phyloP scores from a whole-genome alignment of 1,140 invertebrate species.

The Ostrea denselamellosa region DNA sequence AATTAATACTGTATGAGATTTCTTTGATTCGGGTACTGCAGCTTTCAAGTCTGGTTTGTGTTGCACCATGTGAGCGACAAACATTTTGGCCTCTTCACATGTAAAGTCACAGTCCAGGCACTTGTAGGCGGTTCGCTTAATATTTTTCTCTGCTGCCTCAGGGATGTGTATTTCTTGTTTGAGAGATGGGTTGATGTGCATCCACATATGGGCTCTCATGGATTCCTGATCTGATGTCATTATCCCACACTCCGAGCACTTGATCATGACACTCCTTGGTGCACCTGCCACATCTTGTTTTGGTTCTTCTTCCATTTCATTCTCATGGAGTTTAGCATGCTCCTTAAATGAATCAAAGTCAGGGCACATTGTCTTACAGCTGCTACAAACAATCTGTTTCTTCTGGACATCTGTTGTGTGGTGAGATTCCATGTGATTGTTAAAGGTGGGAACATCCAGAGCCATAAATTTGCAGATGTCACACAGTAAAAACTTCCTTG shows the following conservation, averaged over 20 bases:
- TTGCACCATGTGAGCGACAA: conserved; percentile 72
- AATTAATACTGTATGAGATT: conserved; percentile 22
- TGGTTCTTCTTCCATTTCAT: conserved; percentile 8
- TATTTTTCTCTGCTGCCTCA: conserved; percentile 43
- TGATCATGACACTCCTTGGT: conserved; percentile 58
- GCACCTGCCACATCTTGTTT: background rate
- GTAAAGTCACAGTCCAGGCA: conserved; percentile 70
- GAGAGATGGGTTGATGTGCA: conserved; percentile 46
- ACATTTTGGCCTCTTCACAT: conserved; percentile 66
- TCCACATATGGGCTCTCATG: conserved; percentile 72
- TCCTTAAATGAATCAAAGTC: conserved; percentile 50
- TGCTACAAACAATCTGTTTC: conserved; percentile 51
- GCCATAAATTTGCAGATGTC: conserved; percentile 71
- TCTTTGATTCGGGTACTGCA: background rate
- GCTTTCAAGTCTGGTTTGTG: conserved; percentile 62
- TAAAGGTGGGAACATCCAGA: conserved; percentile 64
- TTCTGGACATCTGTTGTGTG: conserved; percentile 30
- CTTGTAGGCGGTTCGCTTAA: conserved; percentile 64
- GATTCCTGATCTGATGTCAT: conserved; percentile 65
- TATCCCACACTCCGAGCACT: conserved; percentile 77
- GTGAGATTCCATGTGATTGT: conserved; percentile 66
- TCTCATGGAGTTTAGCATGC: conserved; percentile 53
- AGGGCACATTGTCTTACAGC: conserved; percentile 49
- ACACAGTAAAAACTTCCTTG: conserved; percentile 68
- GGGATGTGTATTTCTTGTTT: background rate